Percentiles rank a stretch among this genome's conserved stretches.
Conservation (phyloP, 2,797 vertebrate genomes). For the Sebastes trivittatus region DNA sequence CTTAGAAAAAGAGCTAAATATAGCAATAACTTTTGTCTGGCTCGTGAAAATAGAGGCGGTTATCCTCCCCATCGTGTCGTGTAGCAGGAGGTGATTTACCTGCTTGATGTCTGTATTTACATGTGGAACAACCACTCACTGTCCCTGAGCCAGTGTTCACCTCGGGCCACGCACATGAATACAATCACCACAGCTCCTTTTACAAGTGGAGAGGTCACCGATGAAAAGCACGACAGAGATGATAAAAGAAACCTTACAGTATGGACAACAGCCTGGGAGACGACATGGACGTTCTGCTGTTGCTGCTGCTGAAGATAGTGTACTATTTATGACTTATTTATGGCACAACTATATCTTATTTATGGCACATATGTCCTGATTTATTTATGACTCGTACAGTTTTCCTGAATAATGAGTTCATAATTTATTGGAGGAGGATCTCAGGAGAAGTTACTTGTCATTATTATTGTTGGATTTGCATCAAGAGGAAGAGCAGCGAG, state of each 20-base stretch:
- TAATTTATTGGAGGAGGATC: slow-evolving; percentile 49
- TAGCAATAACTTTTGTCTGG: slow-evolving; percentile 50
- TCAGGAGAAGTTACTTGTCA: slow-evolving; percentile 36
- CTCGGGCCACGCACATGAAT: slow-evolving; percentile 22
- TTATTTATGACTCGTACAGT: slow-evolving; percentile 58
- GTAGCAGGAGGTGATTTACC: slow-evolving; percentile 19
- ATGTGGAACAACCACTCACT: neutral
- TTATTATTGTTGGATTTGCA: slow-evolving; percentile 44
- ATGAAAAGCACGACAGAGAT: slow-evolving; percentile 13
- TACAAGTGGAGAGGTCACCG: slow-evolving; percentile 1
- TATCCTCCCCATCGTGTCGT: slow-evolving; percentile 12
- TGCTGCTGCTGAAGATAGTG: slow-evolving; percentile 31
- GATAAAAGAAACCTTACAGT: slow-evolving; percentile 19
- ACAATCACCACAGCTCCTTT: slow-evolving; percentile 9
- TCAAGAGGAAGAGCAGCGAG: slow-evolving; percentile 27
- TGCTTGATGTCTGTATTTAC: slow-evolving; percentile 22
- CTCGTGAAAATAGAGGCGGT: slow-evolving; percentile 3
- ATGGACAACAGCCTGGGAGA: slow-evolving; percentile 14
- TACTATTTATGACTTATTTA: slow-evolving; percentile 70
- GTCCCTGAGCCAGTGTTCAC: neutral
- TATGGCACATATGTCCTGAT: slow-evolving; percentile 54
- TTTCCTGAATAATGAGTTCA: slow-evolving; percentile 62
- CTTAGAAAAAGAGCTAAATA: slow-evolving; percentile 58
- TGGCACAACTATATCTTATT: slow-evolving; percentile 71
- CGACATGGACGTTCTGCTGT: slow-evolving; percentile 7